Evolutionary conservation across 1,140 invertebrate genomes (phyloP).

Genomic region (Nautilus pompilius): DNA sequence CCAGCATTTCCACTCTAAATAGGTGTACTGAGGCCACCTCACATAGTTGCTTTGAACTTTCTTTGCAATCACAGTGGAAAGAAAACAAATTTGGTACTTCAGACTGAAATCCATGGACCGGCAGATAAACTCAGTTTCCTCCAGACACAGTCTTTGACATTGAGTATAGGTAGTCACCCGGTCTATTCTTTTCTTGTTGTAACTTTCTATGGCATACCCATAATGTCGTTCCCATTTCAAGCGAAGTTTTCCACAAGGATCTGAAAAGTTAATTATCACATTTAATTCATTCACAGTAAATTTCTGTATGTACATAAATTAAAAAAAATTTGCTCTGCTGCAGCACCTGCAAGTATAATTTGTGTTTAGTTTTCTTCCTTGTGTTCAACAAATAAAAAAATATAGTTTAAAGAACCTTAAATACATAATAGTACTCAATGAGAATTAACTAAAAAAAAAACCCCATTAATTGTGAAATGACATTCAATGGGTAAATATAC

Average conservation of each 20-base stretch:
- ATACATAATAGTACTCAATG: too few species aligned
- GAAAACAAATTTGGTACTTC: slow-evolving; percentile 17
- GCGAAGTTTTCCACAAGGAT: slow-evolving; percentile 29
- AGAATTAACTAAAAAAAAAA: too few species aligned
- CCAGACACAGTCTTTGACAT: slow-evolving; percentile 26
- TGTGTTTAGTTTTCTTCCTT: too few species aligned
- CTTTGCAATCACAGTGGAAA: slow-evolving; percentile 12
- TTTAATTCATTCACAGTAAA: too few species aligned
- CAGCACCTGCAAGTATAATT: too few species aligned
- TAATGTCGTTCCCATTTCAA: slow-evolving; percentile 16
- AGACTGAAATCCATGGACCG: slow-evolving; percentile 22
- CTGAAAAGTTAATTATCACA: slow-evolving; percentile 15
- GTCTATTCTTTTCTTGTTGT: slow-evolving; percentile 8
- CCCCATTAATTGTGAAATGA: too few species aligned
- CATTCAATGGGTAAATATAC: too few species aligned
- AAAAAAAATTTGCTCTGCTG: too few species aligned
- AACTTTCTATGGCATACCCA: slow-evolving; percentile 22
- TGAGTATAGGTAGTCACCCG: slow-evolving; percentile 13
- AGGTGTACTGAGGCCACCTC: slow-evolving; percentile 24
- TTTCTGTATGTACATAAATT: too few species aligned
- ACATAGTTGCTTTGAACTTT: slow-evolving; percentile 15
- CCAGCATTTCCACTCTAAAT: slow-evolving; percentile 31
- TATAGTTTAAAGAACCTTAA: too few species aligned
- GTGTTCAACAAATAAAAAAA: too few species aligned
- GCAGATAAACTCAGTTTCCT: slow-evolving; percentile 29